A percentile compares a stretch with the other conserved stretches of the same genome.
Evolutionary conservation across 2,797 vertebrate genomes (phyloP).

Genomic region (Antrozous pallidus): DNA sequence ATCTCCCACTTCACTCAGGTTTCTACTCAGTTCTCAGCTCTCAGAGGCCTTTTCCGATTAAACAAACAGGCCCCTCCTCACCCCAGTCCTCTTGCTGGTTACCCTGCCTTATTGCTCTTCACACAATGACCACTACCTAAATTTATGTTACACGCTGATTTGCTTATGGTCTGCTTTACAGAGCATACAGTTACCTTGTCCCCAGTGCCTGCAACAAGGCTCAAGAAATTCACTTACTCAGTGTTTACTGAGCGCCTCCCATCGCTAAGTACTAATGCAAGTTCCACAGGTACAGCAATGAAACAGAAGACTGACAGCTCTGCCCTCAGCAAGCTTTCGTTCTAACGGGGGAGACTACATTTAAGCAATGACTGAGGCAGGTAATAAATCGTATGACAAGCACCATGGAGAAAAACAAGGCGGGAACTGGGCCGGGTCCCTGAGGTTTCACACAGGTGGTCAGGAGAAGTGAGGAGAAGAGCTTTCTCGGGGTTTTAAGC

Average conservation of each 20-base stretch:
- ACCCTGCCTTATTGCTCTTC: background rate
- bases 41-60: background rate
- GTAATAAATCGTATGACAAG: fast-evolving
- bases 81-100: background rate
- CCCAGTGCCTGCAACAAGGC: fast-evolving
- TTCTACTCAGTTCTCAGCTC: background rate
- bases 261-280: background rate
- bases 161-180: background rate
- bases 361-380: background rate
- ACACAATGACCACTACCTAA: background rate
- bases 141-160: background rate
- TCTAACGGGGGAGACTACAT: background rate
- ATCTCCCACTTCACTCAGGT: background rate
- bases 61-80: background rate
- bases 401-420: background rate
- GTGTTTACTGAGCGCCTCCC: background rate
- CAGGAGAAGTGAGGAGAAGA: background rate
- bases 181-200: background rate
- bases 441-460: background rate
- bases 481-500: background rate
- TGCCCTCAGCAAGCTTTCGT: background rate
- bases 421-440: background rate
- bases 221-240: background rate
- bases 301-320: too few species aligned
- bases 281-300: background rate